These are phyloP conservation scores for Bradysia coprophila DNA, from an alignment of 1,140 invertebrate species.

Conservation along the genomic window DNA sequence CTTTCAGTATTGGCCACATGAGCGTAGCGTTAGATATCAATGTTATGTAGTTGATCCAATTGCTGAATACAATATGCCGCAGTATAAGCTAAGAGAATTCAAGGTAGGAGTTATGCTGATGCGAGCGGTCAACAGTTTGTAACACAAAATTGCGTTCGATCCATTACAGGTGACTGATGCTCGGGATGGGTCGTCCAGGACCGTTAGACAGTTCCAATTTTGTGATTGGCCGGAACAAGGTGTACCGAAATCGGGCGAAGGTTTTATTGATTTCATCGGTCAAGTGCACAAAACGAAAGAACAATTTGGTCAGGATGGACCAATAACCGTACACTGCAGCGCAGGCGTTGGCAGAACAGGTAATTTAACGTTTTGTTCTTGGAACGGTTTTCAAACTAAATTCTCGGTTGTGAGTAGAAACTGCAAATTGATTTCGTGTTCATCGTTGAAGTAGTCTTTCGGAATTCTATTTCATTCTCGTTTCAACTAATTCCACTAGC, in stretches of 20 bases:
- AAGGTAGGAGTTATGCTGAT: conserved; percentile 54
- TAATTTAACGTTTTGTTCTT: too few relatives aligned
- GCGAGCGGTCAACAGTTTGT: too few relatives aligned
- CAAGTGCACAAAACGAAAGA: conserved; percentile 99
- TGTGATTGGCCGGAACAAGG: conserved; percentile 97
- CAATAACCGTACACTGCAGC: conserved; percentile 97
- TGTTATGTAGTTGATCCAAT: conserved; percentile 98
- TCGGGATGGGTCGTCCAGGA: conserved; percentile 85
- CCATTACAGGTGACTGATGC: conserved; percentile 75
- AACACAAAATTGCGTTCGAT: too few relatives aligned
- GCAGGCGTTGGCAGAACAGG: conserved; percentile 76
- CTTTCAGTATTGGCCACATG: conserved; percentile 97
- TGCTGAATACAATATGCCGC: conserved; percentile 98
- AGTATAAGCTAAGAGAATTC: conserved; percentile 96
- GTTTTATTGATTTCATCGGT: conserved; percentile 95
- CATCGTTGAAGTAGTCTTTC: too few relatives aligned
- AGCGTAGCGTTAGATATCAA: conserved; percentile 86
- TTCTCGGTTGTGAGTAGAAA: too few relatives aligned
- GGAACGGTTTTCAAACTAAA: too few relatives aligned
- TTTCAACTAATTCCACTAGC: too few relatives aligned
- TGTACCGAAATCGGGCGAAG: conserved; percentile 93
- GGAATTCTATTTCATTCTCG: too few relatives aligned
- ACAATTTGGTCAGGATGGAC: conserved; percentile 98
- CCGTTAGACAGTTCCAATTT: conserved; percentile 96
- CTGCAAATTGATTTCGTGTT: too few relatives aligned